Conservation (phyloP, 2,797 vertebrate genomes). For the Odontamblyopus rebecca region DNA sequence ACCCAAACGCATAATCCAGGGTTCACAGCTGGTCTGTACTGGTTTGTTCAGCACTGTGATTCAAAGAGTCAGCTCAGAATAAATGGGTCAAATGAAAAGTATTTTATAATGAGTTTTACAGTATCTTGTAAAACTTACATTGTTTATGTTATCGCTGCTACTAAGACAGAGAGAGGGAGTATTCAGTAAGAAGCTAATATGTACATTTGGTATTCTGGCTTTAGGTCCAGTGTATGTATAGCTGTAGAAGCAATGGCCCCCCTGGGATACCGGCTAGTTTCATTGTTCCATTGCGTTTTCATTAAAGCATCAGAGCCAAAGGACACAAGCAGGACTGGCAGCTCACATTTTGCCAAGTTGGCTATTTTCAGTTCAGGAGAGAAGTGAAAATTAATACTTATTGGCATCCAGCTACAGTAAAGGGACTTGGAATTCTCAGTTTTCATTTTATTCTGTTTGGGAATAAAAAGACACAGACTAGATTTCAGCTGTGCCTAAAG, state of each 20-base stretch:
- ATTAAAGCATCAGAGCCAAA: slow-evolving; percentile 41
- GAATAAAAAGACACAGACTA: slow-evolving; percentile 27
- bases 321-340: slow-evolving; percentile 25
- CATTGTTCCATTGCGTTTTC: slow-evolving; percentile 47
- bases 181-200: neutral
- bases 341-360: slow-evolving; percentile 67
- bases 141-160: neutral
- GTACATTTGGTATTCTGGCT: neutral
- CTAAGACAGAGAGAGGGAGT: neutral
- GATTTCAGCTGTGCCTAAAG: slow-evolving; percentile 30
- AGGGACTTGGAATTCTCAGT: slow-evolving; percentile 15
- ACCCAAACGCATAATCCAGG: neutral
- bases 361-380: slow-evolving; percentile 66
- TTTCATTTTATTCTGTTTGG: slow-evolving; percentile 46
- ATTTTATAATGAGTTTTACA: too few relatives aligned
- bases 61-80: too few relatives aligned
- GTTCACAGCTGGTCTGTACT: neutral
- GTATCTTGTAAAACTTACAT: neutral
- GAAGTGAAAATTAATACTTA: slow-evolving; percentile 44
- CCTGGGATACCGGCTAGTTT: slow-evolving; percentile 29
- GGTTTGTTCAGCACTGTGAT: neutral
- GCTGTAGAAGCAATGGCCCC: slow-evolving; percentile 19
- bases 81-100: too few relatives aligned
- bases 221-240: slow-evolving; percentile 11
- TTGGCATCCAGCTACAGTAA: slow-evolving; percentile 29